Percentiles rank a stretch among this genome's conserved stretches.
Conservation (phyloP, 64 coral and sea anemone genomes). For the Trachythela sp. region DNA sequence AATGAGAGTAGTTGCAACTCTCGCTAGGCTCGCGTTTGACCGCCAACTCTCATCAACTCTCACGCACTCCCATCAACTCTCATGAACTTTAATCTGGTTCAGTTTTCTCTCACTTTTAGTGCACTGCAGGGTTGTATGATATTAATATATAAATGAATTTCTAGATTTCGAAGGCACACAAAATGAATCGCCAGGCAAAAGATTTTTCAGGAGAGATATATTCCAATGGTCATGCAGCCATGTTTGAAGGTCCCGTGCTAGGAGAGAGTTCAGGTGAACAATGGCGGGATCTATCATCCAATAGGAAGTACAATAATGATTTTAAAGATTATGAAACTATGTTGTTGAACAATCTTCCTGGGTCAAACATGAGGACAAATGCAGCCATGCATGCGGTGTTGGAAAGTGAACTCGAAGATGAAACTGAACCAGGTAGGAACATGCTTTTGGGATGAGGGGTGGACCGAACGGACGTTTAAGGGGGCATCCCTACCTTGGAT, state of each 20-base stretch:
- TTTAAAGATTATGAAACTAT: background rate
- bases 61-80: no score
- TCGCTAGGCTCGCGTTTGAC: no score
- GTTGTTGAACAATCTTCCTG: conserved; percentile 10
- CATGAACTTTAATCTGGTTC: no score
- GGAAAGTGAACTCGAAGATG: background rate
- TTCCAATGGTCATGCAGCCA: background rate
- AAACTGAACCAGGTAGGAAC: background rate
- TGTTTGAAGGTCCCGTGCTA: background rate
- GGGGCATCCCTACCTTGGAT: no score
- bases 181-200: background rate
- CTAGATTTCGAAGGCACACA: background rate
- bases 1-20: no score
- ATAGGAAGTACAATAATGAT: background rate
- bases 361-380: background rate
- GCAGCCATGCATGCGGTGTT: background rate
- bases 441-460: no score
- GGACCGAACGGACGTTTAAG: no score
- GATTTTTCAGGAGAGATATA: background rate
- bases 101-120: background rate
- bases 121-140: background rate
- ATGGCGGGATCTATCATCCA: background rate
- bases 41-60: no score
- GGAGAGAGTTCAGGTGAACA: background rate
- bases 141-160: background rate